Base-by-base conservation (phyloP, 2,888 invertebrate species). In the Myopa tessellatipennis region DNA sequence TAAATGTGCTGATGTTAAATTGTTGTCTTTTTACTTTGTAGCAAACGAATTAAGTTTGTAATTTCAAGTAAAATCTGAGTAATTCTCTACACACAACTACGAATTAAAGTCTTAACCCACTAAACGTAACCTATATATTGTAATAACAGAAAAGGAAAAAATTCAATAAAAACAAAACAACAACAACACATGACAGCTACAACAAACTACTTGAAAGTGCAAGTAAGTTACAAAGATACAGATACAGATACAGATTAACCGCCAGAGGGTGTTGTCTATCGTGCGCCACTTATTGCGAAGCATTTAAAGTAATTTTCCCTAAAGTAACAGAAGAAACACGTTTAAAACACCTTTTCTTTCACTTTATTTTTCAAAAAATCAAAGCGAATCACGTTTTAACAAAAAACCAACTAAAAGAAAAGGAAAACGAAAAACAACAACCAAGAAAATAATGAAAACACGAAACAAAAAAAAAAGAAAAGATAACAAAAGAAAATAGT, bases 181-280 rank as follows among this genome's bases (percentile, higher is more conserved):
- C 26, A n/a, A 16, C 10, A 5, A 12, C 14, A 55, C 3, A 8
- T 55, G 55, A 55, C 7, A 8, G 45, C 10, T 45, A 10, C 45
- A 45, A 45, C 7, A 45, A 45, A 45, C 45, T 61, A n/a, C 38
- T 16, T 65, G 65, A 65, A 65, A 65, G 65, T 65, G 36, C 65
- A 65, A 65, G 65, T 65, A 12, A 14, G 34, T 12, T 45, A 8
- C 45, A 45, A 8, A 45, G 45, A 45, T 45, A 40, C 40, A 40
- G 40, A 40, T 45, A 8, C 45, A 45, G 45, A 45, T 45, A 45
- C 45, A 14, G 36, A 14, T 65, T 14, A 12, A 65, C 14, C 38
- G 65, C 65, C 34, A 34, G 38, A 65, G 65, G 65, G 65, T 16
- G 65, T 36, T 38, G 65, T 65, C 65, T 65, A 34, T 14, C 26